Evolutionary conservation across 2,888 invertebrate species (phyloP), one percentile per base, ranked within the genome.

Genomic region (Myopa testacea): DNA sequence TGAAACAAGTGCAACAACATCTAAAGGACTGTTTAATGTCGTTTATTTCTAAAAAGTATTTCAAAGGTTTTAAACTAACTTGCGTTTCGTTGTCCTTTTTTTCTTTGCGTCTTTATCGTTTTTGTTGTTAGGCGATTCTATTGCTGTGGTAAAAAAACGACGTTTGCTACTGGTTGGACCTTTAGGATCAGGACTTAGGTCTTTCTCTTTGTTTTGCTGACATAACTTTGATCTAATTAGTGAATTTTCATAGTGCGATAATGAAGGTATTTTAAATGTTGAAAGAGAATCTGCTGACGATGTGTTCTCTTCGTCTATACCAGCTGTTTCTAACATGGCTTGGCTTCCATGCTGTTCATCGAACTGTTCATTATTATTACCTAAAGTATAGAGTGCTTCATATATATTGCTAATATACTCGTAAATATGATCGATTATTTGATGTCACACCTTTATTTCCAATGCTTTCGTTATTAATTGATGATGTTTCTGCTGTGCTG

Each of bases 191-290:
- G 45, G 10, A 10, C 45, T 45, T 45, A 45, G 45, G 10, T 1
- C 3, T 10, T 45, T 10, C 7, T 45, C 7, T 7, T 69, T n/a
- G 5, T 50, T 50, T 52, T 69, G 12, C 26, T 69, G 69, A 26
- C 12, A 26, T 19, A 69, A 7, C 5, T 26, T 50, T 19, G 45
- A 14, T n/a, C 16, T 69, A 40, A 69, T 6, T 4, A 26, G 26
- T 26, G 69, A 40, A 5, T 69, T 69, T 38, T 72, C 62, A 19
- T 58, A 60, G 38, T 38, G 12, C 0, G 72, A 10, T n/a, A 73
- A 37, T 19, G 73, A 73, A 19, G 73, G 45, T 62, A 67, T 19
- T 75, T 58, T 55, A 68, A 68, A 38, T 4, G 38, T 38, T 58
- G 38, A n/a, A 12, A 26, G 6, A 14, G 52, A 45, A 14, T 2